phyloP scores from a whole-genome alignment of 1,140 invertebrate genomes.

The Neodiprion virginianus region DNA sequence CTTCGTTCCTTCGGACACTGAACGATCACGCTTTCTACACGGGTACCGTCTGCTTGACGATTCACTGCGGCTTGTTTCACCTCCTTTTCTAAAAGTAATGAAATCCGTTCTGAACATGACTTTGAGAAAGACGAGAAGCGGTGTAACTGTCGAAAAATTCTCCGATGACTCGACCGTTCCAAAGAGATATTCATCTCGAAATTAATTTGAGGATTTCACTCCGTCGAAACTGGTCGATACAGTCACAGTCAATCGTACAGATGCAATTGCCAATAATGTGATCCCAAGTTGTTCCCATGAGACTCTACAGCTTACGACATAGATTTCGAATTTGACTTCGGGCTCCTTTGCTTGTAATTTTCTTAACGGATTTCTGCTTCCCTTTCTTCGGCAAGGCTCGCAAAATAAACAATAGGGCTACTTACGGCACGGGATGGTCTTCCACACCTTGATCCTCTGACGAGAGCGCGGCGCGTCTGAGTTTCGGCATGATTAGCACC shows the following conservation, averaged over 20 bases:
- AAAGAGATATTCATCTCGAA: no score
- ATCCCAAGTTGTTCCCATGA: no score
- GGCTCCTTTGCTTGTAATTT: not conserved
- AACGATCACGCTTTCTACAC: not conserved
- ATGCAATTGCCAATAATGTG: no score
- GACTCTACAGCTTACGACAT: not conserved
- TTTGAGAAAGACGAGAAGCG: no score
- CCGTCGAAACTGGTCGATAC: no score
- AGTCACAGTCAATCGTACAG: no score
- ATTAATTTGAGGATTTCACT: no score
- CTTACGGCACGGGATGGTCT: not conserved
- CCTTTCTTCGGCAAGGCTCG: not conserved
- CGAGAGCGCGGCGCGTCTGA: not conserved
- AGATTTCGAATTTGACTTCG: not conserved
- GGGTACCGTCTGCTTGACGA: not conserved
- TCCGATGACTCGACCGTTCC: no score
- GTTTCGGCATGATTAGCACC: slow-evolving; percentile 4
- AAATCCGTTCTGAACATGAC: no score
- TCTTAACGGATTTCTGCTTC: not conserved
- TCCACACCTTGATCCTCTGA: slow-evolving; percentile 1
- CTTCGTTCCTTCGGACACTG: not conserved
- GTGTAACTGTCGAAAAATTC: no score
- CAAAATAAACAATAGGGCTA: not conserved
- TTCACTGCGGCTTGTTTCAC: not conserved
- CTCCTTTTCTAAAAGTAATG: no score